Conservation (phyloP, 2,113 vertebrate species). For the Phylloscopus trochiloides region DNA sequence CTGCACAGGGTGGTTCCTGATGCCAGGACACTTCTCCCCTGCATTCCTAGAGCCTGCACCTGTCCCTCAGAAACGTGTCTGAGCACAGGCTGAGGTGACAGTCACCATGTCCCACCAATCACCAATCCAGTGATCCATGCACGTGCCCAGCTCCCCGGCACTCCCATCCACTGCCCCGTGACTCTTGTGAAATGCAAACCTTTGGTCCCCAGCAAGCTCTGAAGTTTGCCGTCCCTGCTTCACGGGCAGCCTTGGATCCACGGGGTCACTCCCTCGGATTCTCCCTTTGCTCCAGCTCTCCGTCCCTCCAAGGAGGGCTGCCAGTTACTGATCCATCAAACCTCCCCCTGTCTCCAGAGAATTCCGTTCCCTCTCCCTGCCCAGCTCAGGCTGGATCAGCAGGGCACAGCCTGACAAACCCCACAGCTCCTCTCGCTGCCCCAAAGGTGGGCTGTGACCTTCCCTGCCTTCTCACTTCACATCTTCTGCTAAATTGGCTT, state of each 20-base stretch:
- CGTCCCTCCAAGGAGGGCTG: background rate
- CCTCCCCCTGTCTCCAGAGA: background rate
- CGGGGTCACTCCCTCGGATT: background rate
- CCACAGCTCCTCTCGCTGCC: background rate
- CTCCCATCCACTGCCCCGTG: background rate
- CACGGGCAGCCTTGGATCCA: background rate
- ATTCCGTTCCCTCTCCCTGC: background rate
- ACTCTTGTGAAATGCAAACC: background rate
- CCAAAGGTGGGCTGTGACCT: background rate
- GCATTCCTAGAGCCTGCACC: background rate
- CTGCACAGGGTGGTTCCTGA: background rate
- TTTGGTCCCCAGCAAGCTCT: background rate
- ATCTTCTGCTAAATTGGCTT: background rate
- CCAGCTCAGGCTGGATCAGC: background rate
- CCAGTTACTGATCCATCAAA: background rate
- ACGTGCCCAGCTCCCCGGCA: fast-evolving
- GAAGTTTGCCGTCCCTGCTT: background rate
- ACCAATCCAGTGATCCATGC: fast-evolving
- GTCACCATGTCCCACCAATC: fast-evolving
- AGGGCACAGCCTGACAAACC: background rate
- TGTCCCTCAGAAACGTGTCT: background rate
- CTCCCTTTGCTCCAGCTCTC: background rate
- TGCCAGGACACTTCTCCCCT: background rate
- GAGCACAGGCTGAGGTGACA: background rate
- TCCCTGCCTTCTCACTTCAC: background rate